These are phyloP conservation scores for Drosophila affinis DNA, from an alignment of 2,888 invertebrate species.

Conservation along the genomic window DNA sequence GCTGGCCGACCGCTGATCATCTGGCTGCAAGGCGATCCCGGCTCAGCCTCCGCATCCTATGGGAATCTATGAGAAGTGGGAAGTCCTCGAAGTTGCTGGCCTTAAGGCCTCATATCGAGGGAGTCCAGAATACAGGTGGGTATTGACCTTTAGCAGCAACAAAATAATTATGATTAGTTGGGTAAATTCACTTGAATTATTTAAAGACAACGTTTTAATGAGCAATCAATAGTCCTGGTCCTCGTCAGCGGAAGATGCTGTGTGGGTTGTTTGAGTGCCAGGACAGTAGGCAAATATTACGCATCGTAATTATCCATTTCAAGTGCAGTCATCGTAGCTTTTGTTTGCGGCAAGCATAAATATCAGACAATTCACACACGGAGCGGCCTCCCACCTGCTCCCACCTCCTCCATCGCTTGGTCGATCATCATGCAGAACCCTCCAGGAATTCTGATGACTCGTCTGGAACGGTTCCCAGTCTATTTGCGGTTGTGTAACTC, in stretches of 20 bases:
- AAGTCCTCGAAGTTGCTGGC: neutral
- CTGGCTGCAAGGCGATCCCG: neutral
- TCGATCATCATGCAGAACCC: neutral
- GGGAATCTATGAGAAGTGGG: neutral
- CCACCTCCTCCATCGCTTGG: neutral
- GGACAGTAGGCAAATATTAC: constrained; percentile 65
- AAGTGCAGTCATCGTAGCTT: constrained; percentile 72
- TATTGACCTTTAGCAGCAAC: too few species aligned
- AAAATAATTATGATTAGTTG: neutral
- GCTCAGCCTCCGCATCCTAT: neutral
- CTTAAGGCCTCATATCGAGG: too few species aligned
- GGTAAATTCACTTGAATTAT: too few species aligned
- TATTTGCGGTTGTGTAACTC: constrained; percentile 74
- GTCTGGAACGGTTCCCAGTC: constrained; percentile 62
- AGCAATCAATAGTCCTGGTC: constrained; percentile 10
- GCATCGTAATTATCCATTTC: constrained; percentile 74
- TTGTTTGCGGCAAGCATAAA: constrained; percentile 78
- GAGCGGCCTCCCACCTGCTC: constrained; percentile 26
- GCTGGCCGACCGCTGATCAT: neutral
- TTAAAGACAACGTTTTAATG: constrained; percentile 4
- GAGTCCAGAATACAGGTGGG: too few species aligned
- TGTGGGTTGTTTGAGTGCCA: constrained; percentile 14
- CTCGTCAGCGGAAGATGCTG: neutral
- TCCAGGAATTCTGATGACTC: constrained; percentile 66
- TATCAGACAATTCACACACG: constrained; percentile 47